phyloP scores from a whole-genome alignment of 2,888 invertebrate genomes.

The Allygus modestus region DNA sequence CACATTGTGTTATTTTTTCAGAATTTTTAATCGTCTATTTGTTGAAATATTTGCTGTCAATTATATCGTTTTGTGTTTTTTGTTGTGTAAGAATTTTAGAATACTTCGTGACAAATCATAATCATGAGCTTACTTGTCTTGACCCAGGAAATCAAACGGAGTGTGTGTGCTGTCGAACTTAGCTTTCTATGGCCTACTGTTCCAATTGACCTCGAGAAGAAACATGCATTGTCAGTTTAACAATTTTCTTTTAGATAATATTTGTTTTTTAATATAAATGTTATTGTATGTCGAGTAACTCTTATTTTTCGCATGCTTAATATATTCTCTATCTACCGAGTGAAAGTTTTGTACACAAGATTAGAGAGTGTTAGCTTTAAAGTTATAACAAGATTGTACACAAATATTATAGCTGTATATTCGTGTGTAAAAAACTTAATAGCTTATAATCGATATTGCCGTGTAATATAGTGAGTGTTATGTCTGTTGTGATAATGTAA shows the following conservation, averaged over 20 bases:
- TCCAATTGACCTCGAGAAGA: background rate
- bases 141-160: too few species aligned
- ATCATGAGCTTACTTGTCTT: conserved; percentile 4
- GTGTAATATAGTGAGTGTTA: conserved; percentile 26
- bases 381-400: background rate
- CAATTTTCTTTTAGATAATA: background rate
- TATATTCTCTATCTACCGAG: conserved; percentile 15
- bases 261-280: background rate
- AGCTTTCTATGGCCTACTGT: background rate
- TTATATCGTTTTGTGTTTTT: too few species aligned
- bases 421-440: conserved; percentile 19
- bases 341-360: conserved; percentile 14
- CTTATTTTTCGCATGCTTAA: conserved; percentile 19
- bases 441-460: conserved; percentile 17
- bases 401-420: conserved; percentile 26
- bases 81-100: background rate
- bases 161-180: background rate
- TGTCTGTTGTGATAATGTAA: conserved; percentile 32
- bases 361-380: conserved; percentile 26
- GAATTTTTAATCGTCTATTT: too few species aligned
- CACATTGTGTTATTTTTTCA: too few species aligned
- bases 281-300: background rate
- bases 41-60: too few species aligned
- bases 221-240: background rate
- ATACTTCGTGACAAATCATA: conserved; percentile 4